Conservation (phyloP, 2,113 vertebrate species). For the Psittacus erithacus region DNA sequence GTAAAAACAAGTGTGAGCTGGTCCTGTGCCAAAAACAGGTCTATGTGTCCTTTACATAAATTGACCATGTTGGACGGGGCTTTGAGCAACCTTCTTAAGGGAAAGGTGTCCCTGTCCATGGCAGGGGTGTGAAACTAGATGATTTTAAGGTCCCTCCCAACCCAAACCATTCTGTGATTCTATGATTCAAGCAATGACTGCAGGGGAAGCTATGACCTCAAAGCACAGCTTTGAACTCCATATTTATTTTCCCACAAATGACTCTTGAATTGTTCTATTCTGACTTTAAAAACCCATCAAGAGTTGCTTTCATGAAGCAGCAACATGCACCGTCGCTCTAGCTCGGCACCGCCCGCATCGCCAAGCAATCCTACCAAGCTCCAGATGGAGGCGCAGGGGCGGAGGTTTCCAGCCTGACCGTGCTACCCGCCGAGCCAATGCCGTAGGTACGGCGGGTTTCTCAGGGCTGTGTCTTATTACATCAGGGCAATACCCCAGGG, state of each 20-base stretch:
- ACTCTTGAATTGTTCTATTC: background rate
- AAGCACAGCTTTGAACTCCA: fast-evolving
- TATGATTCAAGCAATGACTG: background rate
- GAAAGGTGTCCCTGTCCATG: background rate
- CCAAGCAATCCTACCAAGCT: background rate
- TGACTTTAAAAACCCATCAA: fast-evolving
- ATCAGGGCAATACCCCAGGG: fast-evolving
- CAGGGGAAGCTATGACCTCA: background rate
- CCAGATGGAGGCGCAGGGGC: too few species aligned
- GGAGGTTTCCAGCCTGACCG: background rate
- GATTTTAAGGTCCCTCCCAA: background rate
- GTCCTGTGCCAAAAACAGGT: fast-evolving
- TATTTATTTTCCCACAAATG: background rate
- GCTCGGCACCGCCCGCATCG: fast-evolving
- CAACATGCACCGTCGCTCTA: fast-evolving
- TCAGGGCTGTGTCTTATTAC: background rate
- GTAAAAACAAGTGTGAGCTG: fast-evolving
- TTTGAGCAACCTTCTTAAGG: background rate
- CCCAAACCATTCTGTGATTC: background rate
- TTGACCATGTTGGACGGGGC: background rate
- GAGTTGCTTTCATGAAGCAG: background rate
- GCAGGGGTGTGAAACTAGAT: background rate
- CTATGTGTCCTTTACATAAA: fast-evolving
- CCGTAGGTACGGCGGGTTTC: background rate
- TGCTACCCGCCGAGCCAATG: background rate